Evolutionary conservation across 2,113 vertebrate genomes (phyloP), one percentile per base, ranked within the genome.

Genomic region (Sporophila hypoxantha): DNA sequence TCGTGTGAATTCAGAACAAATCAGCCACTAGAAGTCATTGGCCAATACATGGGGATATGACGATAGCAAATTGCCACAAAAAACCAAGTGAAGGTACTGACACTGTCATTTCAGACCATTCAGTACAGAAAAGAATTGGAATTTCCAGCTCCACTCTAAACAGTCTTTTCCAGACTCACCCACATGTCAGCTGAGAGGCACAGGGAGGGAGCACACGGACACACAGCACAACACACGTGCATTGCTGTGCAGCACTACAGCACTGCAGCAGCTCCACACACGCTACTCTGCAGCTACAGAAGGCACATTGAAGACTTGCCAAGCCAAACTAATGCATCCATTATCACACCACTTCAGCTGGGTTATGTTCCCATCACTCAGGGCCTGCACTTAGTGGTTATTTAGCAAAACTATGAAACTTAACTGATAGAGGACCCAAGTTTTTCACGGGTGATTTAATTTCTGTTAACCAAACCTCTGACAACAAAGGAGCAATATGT

Each of bases 391-490:
- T 71, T 62, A 71, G 17, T 21, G 10, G n/a, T n/a, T 52, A 56
- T 42, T 65, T 29, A 53, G 57, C 14, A 22, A 7, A 52, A 20
- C 0, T 0, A 88, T 0, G 2, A 81, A 86, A 71, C 10, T 78
- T 71, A 78, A 70, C 10, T 46, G 34, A 34, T 21, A 68, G 46
- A 86, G n/a, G 29, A 75, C 23, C 49, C 41, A 2, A 5, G 9
- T 39, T 64, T 50, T 71, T 64, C 55, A 49, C 0, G 0, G 32
- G 26, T 8, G 52, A 71, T 46, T 81, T 81, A 1, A 49, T 37
- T 75, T 83, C 70, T 90, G 47, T 69, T 78, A 73, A 49, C 25
- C 36, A 69, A 69, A 79, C 29, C 29, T 71, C 65, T 77, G 22
- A 76, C 26, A 89, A 68, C 23, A 79, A 85, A 46, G 73, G 49